Evolutionary conservation across 2,888 invertebrate genomes (phyloP).

Genomic region (Monochamus alternatus): DNA sequence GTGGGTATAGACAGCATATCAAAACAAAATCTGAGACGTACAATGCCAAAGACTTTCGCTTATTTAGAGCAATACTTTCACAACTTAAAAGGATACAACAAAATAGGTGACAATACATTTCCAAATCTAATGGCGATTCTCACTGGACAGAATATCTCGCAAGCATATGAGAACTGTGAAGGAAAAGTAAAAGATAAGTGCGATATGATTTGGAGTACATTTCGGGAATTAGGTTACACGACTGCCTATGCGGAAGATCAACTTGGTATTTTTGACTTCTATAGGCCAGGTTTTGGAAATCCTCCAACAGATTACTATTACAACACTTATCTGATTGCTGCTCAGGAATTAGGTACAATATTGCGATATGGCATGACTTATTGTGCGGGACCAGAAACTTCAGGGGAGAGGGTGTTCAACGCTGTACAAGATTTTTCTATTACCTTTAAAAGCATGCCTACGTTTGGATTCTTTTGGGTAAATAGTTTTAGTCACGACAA

Average conservation of each 20-base stretch:
- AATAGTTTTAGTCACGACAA: conserved; percentile 85
- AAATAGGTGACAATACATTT: conserved; percentile 91
- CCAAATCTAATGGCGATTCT: conserved; percentile 90
- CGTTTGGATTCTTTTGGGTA: conserved; percentile 87
- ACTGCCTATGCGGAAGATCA: conserved; percentile 89
- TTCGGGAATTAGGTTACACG: conserved; percentile 79
- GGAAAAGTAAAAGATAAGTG: conserved; percentile 78
- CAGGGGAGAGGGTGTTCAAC: conserved; percentile 80
- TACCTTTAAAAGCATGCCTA: conserved; percentile 72
- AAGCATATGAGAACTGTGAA: conserved; percentile 71
- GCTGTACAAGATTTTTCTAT: conserved; percentile 79
- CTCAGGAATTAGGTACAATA: conserved; percentile 74
- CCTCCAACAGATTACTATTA: conserved; percentile 89
- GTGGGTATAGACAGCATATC: conserved; percentile 92
- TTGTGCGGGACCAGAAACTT: conserved; percentile 77
- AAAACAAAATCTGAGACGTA: conserved; percentile 81
- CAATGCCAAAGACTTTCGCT: conserved; percentile 81
- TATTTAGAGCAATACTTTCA: conserved; percentile 75
- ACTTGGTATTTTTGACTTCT: conserved; percentile 84
- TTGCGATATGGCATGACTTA: conserved; percentile 73
- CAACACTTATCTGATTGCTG: conserved; percentile 81
- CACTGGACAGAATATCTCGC: conserved; percentile 75
- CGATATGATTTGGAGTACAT: conserved; percentile 85
- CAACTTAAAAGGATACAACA: conserved; percentile 69
- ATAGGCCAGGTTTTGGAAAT: conserved; percentile 80